A percentile compares a stretch with the other conserved stretches of the same genome.
phyloP scores from a whole-genome alignment of 1,140 invertebrate species.

The Cepaea nemoralis region DNA sequence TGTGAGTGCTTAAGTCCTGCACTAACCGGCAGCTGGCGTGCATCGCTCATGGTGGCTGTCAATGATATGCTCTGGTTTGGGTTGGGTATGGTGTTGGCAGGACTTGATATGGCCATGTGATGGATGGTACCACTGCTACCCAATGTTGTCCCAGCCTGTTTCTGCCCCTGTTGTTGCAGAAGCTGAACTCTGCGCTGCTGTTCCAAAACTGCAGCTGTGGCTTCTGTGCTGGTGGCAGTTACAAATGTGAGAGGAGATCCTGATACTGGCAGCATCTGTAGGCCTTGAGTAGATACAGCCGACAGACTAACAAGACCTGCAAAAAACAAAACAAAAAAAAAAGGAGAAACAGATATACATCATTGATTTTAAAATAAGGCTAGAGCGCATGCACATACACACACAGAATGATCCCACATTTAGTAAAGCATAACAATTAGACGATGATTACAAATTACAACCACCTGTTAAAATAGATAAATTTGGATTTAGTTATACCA shows the following conservation, averaged over 20 bases:
- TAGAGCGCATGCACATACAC: no score
- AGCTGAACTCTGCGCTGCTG: constrained; percentile 15
- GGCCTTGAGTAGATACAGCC: constrained; percentile 38
- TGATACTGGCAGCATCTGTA: constrained; percentile 42
- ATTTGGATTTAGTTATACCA: no score
- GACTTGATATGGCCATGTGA: constrained; percentile 59
- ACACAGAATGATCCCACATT: no score
- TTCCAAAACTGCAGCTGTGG: constrained; percentile 16
- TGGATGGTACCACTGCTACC: constrained; percentile 62
- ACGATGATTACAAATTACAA: no score
- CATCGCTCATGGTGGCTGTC: constrained; percentile 25
- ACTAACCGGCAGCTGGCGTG: background rate
- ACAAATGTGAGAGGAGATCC: constrained; percentile 44
- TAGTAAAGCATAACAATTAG: no score
- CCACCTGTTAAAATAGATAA: no score
- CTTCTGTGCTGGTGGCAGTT: constrained; percentile 31
- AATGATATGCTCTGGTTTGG: constrained; percentile 51
- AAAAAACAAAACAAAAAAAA: constrained; percentile 24
- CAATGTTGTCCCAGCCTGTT: constrained; percentile 19
- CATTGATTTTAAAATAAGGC: no score
- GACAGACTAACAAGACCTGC: constrained; percentile 48
- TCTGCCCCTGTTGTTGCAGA: constrained; percentile 30
- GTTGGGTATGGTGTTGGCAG: constrained; percentile 57
- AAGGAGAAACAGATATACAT: no score
- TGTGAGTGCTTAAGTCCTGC: constrained; percentile 24